These are phyloP conservation scores for Diuraphis noxia DNA, from an alignment of 1,140 invertebrate species.

Conservation along the genomic window DNA sequence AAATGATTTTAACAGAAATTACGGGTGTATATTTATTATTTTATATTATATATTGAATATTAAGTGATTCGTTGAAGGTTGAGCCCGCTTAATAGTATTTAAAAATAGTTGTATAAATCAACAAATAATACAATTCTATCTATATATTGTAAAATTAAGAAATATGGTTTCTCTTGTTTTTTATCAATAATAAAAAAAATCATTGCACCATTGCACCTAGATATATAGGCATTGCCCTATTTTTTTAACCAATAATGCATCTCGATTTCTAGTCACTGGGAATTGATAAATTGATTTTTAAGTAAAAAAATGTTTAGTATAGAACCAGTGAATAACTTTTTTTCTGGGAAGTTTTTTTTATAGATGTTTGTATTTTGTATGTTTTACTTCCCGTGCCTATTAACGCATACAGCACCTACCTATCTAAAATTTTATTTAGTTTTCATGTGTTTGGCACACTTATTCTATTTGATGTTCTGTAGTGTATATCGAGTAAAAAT, in stretches of 20 bases:
- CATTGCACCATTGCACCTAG: slow-evolving; percentile 6
- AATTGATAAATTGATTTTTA: neutral
- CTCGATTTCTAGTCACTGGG: neutral
- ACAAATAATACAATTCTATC: neutral
- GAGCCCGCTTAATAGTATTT: neutral
- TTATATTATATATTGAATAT: neutral
- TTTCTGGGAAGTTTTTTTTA: neutral
- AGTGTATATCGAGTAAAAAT: neutral
- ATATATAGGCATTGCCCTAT: neutral
- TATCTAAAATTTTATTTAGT: neutral
- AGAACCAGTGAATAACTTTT: neutral
- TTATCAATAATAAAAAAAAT: slow-evolving; percentile 26
- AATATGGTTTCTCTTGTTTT: neutral
- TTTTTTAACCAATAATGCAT: neutral
- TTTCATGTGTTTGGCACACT: neutral
- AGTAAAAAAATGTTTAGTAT: neutral
- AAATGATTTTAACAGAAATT: neutral
- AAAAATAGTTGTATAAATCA: neutral
- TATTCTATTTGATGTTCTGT: neutral
- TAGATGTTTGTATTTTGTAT: neutral
- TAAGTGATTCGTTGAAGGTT: neutral
- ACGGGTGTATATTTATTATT: neutral
- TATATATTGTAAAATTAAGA: neutral
- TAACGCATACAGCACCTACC: neutral
- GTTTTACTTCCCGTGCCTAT: neutral